Evolutionary conservation across 2,888 invertebrate genomes (phyloP).

Genomic region (Steinernema carpocapsae): DNA sequence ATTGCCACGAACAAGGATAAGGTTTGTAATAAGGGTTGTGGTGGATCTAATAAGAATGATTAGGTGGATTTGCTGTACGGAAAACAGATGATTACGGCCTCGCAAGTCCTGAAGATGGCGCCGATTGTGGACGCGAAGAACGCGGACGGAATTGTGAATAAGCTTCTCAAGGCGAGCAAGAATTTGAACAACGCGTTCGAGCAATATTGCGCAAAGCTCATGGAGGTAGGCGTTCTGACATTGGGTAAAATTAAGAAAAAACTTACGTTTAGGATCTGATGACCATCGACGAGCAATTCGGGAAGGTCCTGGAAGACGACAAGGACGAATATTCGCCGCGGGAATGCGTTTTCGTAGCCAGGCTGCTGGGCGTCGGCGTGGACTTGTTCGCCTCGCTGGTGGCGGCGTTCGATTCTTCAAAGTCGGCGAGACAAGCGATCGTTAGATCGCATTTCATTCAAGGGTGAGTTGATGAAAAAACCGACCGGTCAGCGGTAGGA

Average conservation of each 20-base stretch:
- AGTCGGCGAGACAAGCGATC: constrained; percentile 16
- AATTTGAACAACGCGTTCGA: not conserved
- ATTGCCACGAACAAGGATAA: not conserved
- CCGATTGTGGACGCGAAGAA: constrained; percentile 28
- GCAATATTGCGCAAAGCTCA: not conserved
- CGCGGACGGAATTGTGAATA: constrained; percentile 4
- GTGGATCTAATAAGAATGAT: not conserved
- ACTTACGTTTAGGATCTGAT: not conserved
- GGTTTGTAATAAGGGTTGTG: not conserved
- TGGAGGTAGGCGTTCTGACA: constrained; percentile 1
- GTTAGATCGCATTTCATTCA: constrained; percentile 19
- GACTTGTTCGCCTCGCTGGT: constrained; percentile 13
- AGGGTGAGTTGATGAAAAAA: not conserved
- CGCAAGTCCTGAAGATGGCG: constrained; percentile 15
- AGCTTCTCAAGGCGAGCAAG: constrained; percentile 13
- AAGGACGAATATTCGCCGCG: not conserved
- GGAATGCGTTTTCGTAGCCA: constrained; percentile 18
- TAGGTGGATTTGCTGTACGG: constrained; percentile 4
- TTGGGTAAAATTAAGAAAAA: not conserved
- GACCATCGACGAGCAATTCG: constrained; percentile 13
- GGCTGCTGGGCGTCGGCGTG: not conserved
- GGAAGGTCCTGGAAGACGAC: not conserved
- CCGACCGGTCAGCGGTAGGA: not conserved
- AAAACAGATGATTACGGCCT: not conserved
- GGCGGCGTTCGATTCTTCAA: constrained; percentile 6